These are phyloP conservation scores for Spodoptera littoralis DNA, from an alignment of 2,888 invertebrate genomes.

Conservation along the genomic window DNA sequence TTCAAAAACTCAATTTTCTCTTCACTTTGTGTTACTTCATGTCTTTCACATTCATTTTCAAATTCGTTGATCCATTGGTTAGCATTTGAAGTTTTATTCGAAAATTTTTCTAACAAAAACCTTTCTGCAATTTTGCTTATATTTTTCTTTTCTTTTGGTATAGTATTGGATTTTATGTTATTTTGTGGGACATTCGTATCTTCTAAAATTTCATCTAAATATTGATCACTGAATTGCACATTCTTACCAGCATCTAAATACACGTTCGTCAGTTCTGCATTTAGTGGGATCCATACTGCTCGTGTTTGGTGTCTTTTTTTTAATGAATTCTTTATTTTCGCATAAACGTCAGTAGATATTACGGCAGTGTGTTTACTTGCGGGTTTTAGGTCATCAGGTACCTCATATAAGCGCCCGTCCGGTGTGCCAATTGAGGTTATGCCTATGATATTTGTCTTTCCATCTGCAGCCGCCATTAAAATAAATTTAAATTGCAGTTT, in stretches of 20 bases:
- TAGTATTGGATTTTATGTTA: not conserved
- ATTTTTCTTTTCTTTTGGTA: not conserved
- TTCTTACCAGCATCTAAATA: too few species aligned
- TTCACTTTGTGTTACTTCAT: not conserved
- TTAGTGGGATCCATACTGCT: not conserved
- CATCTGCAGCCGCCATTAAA: not conserved
- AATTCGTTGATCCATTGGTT: not conserved
- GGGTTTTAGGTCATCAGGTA: not conserved
- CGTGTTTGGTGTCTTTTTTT: constrained; percentile 1
- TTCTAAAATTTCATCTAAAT: not conserved
- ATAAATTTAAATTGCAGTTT: not conserved
- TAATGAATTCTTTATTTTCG: not conserved
- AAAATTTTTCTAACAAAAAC: not conserved
- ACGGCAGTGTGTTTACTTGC: not conserved
- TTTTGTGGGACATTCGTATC: too few species aligned
- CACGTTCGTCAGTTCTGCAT: too few species aligned
- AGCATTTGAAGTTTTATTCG: not conserved
- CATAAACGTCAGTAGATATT: not conserved
- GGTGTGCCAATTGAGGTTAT: constrained; percentile 1
- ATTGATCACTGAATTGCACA: not conserved
- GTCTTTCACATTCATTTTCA: not conserved
- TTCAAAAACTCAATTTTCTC: not conserved
- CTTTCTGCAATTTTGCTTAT: not conserved
- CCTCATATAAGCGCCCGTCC: not conserved
- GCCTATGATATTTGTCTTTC: not conserved